A percentile compares a stretch with the other conserved stretches of the same genome.
These are phyloP conservation scores for Platyrinchus mystaceus DNA, from an alignment of 2,797 vertebrate genomes.

Conservation along the genomic window DNA sequence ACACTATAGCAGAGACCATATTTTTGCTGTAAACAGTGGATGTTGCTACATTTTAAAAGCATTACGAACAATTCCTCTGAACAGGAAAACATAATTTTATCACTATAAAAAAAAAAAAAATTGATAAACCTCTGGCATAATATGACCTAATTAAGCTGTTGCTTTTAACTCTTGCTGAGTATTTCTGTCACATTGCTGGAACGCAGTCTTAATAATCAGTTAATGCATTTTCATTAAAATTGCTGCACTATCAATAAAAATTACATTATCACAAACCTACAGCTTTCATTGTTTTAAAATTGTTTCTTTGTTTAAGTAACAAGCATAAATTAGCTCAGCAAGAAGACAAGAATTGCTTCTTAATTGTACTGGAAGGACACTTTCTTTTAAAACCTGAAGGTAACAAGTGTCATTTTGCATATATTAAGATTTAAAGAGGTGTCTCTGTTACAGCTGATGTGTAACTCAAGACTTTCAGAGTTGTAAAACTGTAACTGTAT, in stretches of 20 bases:
- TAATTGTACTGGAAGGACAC: constrained; percentile 3
- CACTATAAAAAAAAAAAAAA: background rate
- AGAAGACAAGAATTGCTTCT: constrained; percentile 10
- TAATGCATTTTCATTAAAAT: background rate
- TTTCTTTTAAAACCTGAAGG: background rate
- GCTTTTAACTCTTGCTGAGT: background rate
- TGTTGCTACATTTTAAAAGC: background rate
- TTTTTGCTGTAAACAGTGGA: background rate
- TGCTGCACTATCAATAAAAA: background rate
- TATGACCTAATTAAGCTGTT: background rate
- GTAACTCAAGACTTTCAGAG: constrained; percentile 54
- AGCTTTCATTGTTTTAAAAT: background rate
- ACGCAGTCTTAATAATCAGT: background rate
- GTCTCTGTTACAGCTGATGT: constrained; percentile 19
- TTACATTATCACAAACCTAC: background rate
- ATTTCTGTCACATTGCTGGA: background rate
- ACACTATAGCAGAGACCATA: background rate
- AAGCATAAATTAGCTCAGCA: background rate
- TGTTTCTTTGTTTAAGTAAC: background rate
- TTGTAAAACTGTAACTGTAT: constrained; percentile 48
- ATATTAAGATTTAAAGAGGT: constrained; percentile 58
- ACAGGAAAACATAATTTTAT: background rate
- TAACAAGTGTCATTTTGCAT: constrained; percentile 50
- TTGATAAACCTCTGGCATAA: background rate
- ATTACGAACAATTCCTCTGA: background rate